These are phyloP conservation scores for Gyrodactylus bullatarudis DNA, from an alignment of 1,140 invertebrate genomes.

Conservation along the genomic window DNA sequence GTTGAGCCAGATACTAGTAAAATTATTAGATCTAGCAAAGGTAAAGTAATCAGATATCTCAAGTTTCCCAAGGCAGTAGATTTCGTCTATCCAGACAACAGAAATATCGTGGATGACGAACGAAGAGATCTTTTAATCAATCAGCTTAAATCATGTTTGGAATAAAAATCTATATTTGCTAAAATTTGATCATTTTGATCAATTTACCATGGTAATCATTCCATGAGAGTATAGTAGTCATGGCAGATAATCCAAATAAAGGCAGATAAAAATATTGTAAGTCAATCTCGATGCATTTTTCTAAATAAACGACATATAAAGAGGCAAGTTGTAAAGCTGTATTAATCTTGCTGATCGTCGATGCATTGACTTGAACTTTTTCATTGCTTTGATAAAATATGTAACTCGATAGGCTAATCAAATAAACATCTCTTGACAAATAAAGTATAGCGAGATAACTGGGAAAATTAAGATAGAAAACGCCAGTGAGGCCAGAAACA, in stretches of 20 bases:
- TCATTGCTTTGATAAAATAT: background rate
- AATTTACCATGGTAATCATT: background rate
- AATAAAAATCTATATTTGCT: background rate
- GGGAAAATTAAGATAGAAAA: background rate
- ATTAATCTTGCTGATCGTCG: background rate
- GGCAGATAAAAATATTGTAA: background rate
- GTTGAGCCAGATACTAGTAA: background rate
- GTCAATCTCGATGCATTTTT: background rate
- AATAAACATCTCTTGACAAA: background rate
- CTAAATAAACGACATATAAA: background rate
- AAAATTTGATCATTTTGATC: background rate
- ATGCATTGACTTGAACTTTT: background rate
- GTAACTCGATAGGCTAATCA: background rate
- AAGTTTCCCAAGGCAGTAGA: background rate
- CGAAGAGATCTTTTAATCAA: background rate
- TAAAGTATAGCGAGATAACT: background rate
- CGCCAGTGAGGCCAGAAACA: background rate
- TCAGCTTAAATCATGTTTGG: background rate
- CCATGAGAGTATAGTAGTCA: background rate
- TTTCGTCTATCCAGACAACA: background rate
- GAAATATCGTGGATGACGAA: background rate
- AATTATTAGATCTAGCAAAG: background rate
- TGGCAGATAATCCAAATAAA: background rate
- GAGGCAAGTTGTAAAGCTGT: background rate
- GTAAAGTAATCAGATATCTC: background rate